These are phyloP conservation scores for Gerris lacustris DNA, from an alignment of 2,888 invertebrate genomes.

Conservation along the genomic window DNA sequence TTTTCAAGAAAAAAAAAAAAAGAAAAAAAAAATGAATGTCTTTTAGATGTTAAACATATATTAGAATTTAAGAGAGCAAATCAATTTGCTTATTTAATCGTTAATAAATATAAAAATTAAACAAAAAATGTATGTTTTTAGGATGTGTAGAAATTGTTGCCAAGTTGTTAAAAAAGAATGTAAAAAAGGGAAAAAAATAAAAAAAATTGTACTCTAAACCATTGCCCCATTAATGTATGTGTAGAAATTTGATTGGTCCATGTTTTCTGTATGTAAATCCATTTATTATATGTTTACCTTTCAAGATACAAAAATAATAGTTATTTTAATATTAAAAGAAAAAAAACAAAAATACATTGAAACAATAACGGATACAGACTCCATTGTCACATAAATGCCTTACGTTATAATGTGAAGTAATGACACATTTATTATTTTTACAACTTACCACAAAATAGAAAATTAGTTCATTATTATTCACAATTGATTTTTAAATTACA, in stretches of 20 bases:
- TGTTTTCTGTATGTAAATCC: conserved; percentile 27
- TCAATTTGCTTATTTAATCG: too few relatives aligned
- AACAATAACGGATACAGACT: conserved; percentile 9
- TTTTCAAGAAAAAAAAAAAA: too few relatives aligned
- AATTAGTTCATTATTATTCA: conserved; percentile 23
- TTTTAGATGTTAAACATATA: conserved; percentile 28
- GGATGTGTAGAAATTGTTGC: conserved; percentile 31
- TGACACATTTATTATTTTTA: conserved; percentile 20
- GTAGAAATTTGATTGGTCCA: conserved; percentile 28
- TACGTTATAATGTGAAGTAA: conserved; percentile 5
- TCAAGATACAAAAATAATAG: not conserved
- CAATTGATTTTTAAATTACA: conserved; percentile 20
- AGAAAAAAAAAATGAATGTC: conserved; percentile 20
- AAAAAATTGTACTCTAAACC: conserved; percentile 27
- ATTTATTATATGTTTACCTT: too few relatives aligned
- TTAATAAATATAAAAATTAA: too few relatives aligned
- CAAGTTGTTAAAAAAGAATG: conserved; percentile 25
- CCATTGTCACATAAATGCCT: conserved; percentile 12
- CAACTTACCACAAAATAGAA: conserved; percentile 14
- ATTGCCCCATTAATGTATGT: conserved; percentile 26
- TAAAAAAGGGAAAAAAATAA: conserved; percentile 25
- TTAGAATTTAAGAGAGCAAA: too few relatives aligned
- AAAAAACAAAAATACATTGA: conserved; percentile 22
- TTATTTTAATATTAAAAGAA: conserved; percentile 22
- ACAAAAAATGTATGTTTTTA: conserved; percentile 26